These are phyloP conservation scores for Paralinhomoeus sp. DNA, from an alignment of 2,888 invertebrate species.

Conservation along the genomic window DNA sequence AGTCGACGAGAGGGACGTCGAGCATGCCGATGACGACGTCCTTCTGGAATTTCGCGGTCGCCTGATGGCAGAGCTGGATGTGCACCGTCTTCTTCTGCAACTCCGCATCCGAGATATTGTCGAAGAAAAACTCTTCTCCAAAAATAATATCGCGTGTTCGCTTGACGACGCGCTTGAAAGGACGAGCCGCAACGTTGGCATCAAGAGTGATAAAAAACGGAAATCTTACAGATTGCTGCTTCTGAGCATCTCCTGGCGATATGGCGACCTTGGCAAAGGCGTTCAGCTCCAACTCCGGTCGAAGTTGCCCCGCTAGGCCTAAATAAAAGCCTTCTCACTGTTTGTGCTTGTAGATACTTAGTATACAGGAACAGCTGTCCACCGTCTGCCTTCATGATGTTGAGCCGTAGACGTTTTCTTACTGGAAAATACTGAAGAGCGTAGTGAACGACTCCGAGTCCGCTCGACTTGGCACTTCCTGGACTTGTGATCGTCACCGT, in stretches of 20 bases:
- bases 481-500: background rate
- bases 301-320: conserved; percentile 24
- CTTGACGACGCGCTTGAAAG: conserved; percentile 8
- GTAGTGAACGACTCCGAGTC: conserved; percentile 20
- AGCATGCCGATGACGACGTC: conserved; percentile 28
- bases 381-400: conserved; percentile 22
- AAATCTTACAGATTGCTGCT: conserved; percentile 17
- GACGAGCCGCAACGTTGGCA: conserved; percentile 13
- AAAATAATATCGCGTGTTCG: conserved; percentile 19
- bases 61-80: conserved; percentile 27
- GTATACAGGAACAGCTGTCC: background rate
- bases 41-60: conserved; percentile 22
- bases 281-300: conserved; percentile 25
- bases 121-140: conserved; percentile 29
- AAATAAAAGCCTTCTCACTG: background rate
- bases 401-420: conserved; percentile 27
- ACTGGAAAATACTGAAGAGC: conserved; percentile 28
- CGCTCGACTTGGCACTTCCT: background rate
- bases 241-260: conserved; percentile 29
- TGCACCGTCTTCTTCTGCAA: conserved; percentile 23
- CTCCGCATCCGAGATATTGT: conserved; percentile 26
- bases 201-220: background rate
- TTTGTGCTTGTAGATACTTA: background rate
- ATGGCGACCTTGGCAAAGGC: conserved; percentile 27
- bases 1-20: conserved; percentile 22